Conservation (phyloP, 1,140 invertebrate species). For the Metopolophium dirhodum region DNA sequence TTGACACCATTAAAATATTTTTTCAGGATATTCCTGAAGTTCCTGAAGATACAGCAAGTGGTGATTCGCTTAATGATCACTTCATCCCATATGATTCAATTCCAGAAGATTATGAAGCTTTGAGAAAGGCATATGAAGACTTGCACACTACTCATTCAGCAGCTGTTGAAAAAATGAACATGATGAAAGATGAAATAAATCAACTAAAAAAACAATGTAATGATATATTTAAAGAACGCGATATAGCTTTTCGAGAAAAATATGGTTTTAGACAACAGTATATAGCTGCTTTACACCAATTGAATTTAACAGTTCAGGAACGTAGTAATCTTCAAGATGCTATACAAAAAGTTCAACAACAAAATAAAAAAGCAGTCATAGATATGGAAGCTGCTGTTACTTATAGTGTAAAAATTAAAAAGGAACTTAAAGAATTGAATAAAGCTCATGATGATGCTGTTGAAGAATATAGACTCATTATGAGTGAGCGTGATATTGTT, state of each 20-base stretch:
- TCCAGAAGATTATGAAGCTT: slow-evolving; percentile 81
- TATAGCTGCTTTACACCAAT: slow-evolving; percentile 82
- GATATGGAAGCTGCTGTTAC: slow-evolving; percentile 80
- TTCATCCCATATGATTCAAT: slow-evolving; percentile 78
- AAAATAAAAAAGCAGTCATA: slow-evolving; percentile 79
- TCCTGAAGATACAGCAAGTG: slow-evolving; percentile 64
- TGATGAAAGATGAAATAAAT: slow-evolving; percentile 78
- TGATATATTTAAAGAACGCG: slow-evolving; percentile 77
- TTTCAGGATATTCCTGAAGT: slow-evolving; percentile 64
- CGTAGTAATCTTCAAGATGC: slow-evolving; percentile 79
- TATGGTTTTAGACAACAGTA: slow-evolving; percentile 88
- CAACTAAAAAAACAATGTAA: slow-evolving; percentile 82
- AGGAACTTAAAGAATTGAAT: slow-evolving; percentile 81
- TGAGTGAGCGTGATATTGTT: slow-evolving; percentile 92
- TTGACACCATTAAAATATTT: neutral
- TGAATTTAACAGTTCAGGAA: slow-evolving; percentile 85
- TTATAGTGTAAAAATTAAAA: slow-evolving; percentile 75
- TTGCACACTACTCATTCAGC: slow-evolving; percentile 79
- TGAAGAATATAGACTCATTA: slow-evolving; percentile 85
- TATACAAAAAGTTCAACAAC: slow-evolving; percentile 75
- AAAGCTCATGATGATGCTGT: slow-evolving; percentile 87
- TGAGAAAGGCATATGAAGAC: slow-evolving; percentile 80
- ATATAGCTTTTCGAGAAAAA: slow-evolving; percentile 76
- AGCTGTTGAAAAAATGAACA: slow-evolving; percentile 74
- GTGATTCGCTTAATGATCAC: slow-evolving; percentile 71